Evolutionary conservation across 1,140 invertebrate species (phyloP).

Genomic region (Chelonus insularis): DNA sequence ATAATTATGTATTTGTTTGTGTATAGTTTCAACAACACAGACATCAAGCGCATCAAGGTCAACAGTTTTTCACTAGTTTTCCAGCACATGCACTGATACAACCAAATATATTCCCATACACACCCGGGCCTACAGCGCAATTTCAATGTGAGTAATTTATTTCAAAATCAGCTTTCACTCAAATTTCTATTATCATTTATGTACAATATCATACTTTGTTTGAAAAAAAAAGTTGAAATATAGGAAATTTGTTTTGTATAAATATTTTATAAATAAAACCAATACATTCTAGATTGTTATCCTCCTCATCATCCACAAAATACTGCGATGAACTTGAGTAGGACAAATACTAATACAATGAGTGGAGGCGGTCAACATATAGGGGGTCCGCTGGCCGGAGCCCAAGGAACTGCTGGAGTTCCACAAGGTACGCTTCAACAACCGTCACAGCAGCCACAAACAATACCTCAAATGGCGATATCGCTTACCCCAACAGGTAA

Average conservation of each 20-base stretch:
- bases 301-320: slow-evolving; percentile 35
- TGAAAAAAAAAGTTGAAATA: too few relatives aligned
- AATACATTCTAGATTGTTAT: slow-evolving; percentile 30
- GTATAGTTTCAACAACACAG: slow-evolving; percentile 50
- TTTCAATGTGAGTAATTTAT: slow-evolving; percentile 33
- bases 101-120: slow-evolving; percentile 38
- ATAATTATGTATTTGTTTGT: too few relatives aligned
- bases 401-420: slow-evolving; percentile 48
- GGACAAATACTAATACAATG: slow-evolving; percentile 43
- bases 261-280: slow-evolving; percentile 29
- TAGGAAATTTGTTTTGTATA: neutral
- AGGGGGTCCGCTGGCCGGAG: slow-evolving; percentile 42
- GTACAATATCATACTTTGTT: too few relatives aligned
- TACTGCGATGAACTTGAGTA: slow-evolving; percentile 42
- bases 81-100: slow-evolving; percentile 33
- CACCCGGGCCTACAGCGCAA: slow-evolving; percentile 34
- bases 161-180: neutral
- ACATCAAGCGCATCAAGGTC: slow-evolving; percentile 47
- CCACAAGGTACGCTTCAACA: slow-evolving; percentile 51
- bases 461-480: slow-evolving; percentile 46
- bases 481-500: slow-evolving; percentile 44
- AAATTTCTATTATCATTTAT: too few relatives aligned
- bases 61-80: slow-evolving; percentile 40
- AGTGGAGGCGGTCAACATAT: slow-evolving; percentile 49
- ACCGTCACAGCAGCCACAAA: slow-evolving; percentile 44